Conservation (phyloP, 2,888 invertebrate species). For the Microctonus aethiopoides region DNA sequence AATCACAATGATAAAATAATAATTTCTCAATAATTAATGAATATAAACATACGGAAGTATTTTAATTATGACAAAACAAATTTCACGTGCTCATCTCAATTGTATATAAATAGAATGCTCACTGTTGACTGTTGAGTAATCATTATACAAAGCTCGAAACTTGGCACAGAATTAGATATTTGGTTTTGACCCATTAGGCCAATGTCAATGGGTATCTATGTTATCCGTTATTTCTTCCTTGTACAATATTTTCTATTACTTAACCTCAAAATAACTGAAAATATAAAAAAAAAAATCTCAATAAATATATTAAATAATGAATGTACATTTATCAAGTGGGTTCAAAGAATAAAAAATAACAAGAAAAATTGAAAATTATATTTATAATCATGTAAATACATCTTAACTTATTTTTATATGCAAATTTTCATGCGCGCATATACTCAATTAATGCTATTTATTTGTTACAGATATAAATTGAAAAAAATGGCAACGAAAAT, state of each 20-base stretch:
- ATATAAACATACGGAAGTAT: background rate
- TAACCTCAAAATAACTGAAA: background rate
- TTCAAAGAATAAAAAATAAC: too few species aligned
- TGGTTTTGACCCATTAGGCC: slow-evolving; percentile 52
- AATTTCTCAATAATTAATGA: background rate
- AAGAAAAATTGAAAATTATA: too few species aligned
- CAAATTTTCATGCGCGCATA: too few species aligned
- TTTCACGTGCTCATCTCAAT: background rate
- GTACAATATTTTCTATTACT: background rate
- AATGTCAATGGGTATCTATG: slow-evolving; percentile 48
- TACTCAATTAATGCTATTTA: too few species aligned
- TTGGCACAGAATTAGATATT: slow-evolving; percentile 50
- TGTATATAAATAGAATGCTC: background rate
- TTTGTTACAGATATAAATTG: too few species aligned
- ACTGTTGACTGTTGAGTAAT: slow-evolving; percentile 16
- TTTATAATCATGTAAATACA: too few species aligned
- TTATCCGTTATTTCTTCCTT: slow-evolving; percentile 11
- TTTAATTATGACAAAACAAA: background rate
- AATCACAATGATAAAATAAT: too few species aligned
- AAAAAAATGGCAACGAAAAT: too few species aligned
- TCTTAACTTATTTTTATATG: too few species aligned
- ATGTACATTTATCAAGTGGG: too few species aligned
- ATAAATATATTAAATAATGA: too few species aligned
- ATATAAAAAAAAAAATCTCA: too few species aligned
- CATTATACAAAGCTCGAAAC: background rate